phyloP scores from a whole-genome alignment of 2,888 invertebrate species.

The Lutraria lutraria region DNA sequence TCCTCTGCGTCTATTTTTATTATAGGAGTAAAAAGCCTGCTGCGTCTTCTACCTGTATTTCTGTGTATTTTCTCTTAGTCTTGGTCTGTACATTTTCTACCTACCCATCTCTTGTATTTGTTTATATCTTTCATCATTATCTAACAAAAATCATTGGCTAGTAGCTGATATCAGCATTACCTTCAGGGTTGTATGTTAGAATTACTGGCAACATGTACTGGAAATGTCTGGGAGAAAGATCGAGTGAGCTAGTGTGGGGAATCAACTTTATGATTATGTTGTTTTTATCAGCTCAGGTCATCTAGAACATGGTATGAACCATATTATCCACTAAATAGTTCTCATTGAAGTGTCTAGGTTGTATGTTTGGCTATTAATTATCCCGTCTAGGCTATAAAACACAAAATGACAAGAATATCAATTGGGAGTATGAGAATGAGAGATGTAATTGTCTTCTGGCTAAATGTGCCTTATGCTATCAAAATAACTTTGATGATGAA shows the following conservation, averaged over 20 bases:
- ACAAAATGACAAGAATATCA: background rate
- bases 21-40: background rate
- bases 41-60: background rate
- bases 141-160: background rate
- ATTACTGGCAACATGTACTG: background rate
- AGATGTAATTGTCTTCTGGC: conserved; percentile 10
- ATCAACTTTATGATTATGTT: background rate
- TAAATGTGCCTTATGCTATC: background rate
- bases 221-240: background rate
- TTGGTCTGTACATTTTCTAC: background rate
- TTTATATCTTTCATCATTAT: background rate
- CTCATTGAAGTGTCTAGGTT: background rate
- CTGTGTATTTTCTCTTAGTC: background rate
- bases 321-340: background rate
- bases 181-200: background rate
- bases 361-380: background rate
- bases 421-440: background rate
- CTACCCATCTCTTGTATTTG: background rate
- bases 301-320: background rate
- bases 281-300: background rate
- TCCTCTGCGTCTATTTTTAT: background rate
- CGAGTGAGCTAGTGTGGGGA: background rate
- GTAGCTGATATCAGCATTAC: background rate
- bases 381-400: background rate
- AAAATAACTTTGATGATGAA: conserved; percentile 5